A percentile compares a stretch with the other conserved stretches of the same genome.
Evolutionary conservation across 2,888 invertebrate species (phyloP).

Genomic region (Hipparchia semele): DNA sequence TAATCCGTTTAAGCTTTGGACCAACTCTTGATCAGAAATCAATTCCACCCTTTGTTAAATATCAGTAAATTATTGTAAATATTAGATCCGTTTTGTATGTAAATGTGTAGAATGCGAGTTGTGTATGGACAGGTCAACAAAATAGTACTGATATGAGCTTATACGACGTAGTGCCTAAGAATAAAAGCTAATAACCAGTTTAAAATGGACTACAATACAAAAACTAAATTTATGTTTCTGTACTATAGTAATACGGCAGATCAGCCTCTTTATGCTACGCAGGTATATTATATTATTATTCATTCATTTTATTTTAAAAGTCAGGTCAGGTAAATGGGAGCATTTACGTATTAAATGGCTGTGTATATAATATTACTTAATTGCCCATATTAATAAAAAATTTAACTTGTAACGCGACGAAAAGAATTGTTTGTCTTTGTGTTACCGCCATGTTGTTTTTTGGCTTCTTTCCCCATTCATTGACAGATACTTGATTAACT

Average conservation of each 20-base stretch:
- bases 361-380: conserved; percentile 38
- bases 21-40: conserved; percentile 31
- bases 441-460: too few relatives aligned
- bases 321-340: conserved; percentile 34
- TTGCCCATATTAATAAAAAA: conserved; percentile 28
- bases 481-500: too few relatives aligned
- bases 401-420: conserved; percentile 4
- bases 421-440: too few relatives aligned
- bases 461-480: too few relatives aligned
- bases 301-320: conserved; percentile 18
- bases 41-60: conserved; percentile 41
- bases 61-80: conserved; percentile 58
- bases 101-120: conserved; percentile 74
- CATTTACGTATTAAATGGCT: conserved; percentile 41
- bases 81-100: conserved; percentile 71
- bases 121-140: conserved; percentile 75
- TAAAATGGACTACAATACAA: conserved; percentile 34
- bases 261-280: background rate
- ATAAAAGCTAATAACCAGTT: conserved; percentile 77
- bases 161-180: conserved; percentile 86
- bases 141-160: conserved; percentile 86
- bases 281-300: background rate
- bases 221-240: conserved; percentile 12
- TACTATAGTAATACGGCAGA: conserved; percentile 5
- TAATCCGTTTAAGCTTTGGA: background rate